phyloP scores from a whole-genome alignment of 2,113 vertebrate species.

The Cavia porcellus region DNA sequence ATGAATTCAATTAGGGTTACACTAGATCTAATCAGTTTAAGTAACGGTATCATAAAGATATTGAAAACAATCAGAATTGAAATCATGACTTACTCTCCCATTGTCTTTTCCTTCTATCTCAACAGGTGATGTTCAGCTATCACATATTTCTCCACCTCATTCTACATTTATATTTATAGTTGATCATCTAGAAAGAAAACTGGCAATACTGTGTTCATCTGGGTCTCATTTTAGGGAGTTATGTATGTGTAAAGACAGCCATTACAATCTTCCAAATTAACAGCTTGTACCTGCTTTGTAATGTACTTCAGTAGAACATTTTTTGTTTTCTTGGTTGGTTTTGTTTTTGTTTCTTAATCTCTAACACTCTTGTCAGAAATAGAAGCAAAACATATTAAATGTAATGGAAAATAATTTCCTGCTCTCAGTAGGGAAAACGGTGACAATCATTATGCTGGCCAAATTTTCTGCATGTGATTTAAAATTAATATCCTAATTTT shows the following conservation, averaged over 20 bases:
- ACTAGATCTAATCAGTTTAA: not conserved
- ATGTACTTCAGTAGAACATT: not conserved
- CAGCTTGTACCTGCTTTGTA: not conserved
- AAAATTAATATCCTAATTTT: not conserved
- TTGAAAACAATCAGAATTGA: not conserved
- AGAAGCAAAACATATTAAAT: not conserved
- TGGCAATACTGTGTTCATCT: not conserved
- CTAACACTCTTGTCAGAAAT: too few relatives aligned
- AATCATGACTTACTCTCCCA: not conserved
- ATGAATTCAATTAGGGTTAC: not conserved
- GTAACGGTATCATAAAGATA: not conserved
- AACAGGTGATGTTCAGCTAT: not conserved
- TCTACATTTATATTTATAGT: not conserved
- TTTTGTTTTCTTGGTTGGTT: not conserved
- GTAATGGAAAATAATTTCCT: not conserved
- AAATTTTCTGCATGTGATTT: not conserved
- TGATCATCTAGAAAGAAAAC: not conserved
- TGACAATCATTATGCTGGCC: not conserved
- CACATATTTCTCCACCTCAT: not conserved
- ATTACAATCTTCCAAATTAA: not conserved
- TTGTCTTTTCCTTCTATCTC: not conserved
- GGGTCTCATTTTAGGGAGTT: not conserved
- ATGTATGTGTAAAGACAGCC: not conserved
- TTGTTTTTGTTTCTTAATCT: not conserved
- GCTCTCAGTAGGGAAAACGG: not conserved